Conservation (phyloP, 2,113 vertebrate genomes). For the Sylvietta virens region DNA sequence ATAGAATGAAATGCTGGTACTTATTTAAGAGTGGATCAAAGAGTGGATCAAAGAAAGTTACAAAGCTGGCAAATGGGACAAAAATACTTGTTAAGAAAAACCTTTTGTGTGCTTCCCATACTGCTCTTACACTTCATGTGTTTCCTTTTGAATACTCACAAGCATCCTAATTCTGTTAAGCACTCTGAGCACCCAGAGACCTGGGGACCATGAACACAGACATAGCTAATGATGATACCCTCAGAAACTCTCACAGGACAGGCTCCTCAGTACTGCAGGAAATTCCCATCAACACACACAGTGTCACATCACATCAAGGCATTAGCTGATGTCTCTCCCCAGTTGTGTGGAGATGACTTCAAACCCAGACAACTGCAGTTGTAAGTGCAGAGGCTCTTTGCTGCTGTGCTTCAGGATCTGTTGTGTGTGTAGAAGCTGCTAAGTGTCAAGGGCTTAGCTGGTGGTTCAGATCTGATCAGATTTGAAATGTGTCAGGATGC, state of each 20-base stretch:
- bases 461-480: neutral
- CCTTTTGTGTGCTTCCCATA: neutral
- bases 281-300: neutral
- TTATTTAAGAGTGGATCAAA: neutral
- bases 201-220: neutral
- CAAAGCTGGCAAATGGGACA: neutral
- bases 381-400: neutral
- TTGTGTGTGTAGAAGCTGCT: neutral
- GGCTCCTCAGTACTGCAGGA: neutral
- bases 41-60: neutral
- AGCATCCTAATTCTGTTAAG: neutral
- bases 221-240: neutral
- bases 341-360: neutral
- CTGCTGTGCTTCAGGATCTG: neutral
- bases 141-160: neutral
- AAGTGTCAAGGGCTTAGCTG: neutral
- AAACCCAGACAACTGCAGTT: neutral
- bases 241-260: neutral
- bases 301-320: neutral
- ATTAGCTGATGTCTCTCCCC: neutral
- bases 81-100: neutral
- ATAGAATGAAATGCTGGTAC: neutral
- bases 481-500: neutral
- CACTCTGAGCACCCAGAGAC: neutral
- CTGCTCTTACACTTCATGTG: neutral